A percentile compares a stretch with the other conserved stretches of the same genome.
These are phyloP conservation scores for Raphicerus campestris DNA, from an alignment of 2,113 vertebrate species.

Conservation along the genomic window DNA sequence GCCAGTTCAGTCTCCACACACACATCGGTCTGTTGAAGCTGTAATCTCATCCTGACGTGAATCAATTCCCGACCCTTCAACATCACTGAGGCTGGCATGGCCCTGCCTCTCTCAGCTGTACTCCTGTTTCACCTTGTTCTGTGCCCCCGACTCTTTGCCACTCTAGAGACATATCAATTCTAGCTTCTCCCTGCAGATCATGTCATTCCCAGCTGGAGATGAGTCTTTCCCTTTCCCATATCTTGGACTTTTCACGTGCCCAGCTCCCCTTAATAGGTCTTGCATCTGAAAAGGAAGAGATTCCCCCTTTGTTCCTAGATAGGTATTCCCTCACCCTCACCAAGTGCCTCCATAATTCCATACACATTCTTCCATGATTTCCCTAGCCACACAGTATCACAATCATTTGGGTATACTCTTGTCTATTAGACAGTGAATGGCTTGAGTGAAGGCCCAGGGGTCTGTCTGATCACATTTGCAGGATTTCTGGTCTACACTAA, in stretches of 20 bases:
- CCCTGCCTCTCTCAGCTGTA: neutral
- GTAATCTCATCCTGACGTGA: neutral
- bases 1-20: neutral
- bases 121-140: neutral
- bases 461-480: neutral
- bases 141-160: fast-evolving
- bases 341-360: neutral
- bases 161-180: neutral
- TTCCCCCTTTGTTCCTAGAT: neutral
- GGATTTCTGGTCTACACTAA: neutral
- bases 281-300: neutral
- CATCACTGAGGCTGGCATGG: neutral
- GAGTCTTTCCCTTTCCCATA: neutral
- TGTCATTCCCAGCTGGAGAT: neutral
- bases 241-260: neutral
- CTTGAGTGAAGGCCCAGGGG: neutral
- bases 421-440: neutral
- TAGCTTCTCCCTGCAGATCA: neutral
- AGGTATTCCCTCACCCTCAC: neutral
- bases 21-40: neutral
- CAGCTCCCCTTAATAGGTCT: neutral
- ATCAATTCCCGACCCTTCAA: fast-evolving
- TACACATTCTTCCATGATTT: neutral
- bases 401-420: neutral
- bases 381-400: neutral